phyloP scores from a whole-genome alignment of 2,113 vertebrate species.

The Urocolius indicus region DNA sequence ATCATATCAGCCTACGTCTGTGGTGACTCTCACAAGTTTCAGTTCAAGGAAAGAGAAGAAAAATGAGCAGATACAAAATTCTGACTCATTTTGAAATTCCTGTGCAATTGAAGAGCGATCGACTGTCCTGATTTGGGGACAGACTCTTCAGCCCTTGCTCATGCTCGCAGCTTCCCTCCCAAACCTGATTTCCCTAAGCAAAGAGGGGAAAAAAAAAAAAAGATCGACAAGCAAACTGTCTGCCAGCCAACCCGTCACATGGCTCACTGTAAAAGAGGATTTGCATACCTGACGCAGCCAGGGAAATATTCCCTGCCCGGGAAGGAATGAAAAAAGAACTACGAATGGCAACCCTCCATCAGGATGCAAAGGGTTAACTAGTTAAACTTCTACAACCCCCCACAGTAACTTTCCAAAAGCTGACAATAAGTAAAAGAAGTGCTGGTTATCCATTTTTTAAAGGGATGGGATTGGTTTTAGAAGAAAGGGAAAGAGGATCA shows the following conservation, averaged over 20 bases:
- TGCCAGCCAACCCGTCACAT: conserved; percentile 57
- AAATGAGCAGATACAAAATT: conserved; percentile 38
- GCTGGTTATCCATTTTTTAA: conserved; percentile 89
- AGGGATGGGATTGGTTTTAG: conserved; percentile 87
- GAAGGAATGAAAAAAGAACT: not conserved
- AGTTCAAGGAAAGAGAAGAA: conserved; percentile 53
- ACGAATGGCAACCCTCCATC: not conserved
- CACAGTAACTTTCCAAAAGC: conserved; percentile 82
- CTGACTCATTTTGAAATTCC: conserved; percentile 51
- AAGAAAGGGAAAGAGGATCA: conserved; percentile 96
- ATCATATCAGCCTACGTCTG: conserved; percentile 45
- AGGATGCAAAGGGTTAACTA: conserved; percentile 81
- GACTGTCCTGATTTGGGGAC: conserved; percentile 7
- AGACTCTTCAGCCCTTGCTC: not conserved
- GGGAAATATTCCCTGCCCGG: conserved; percentile 29
- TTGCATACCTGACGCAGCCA: conserved; percentile 70
- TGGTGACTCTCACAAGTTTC: conserved; percentile 65
- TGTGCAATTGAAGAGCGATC: not conserved
- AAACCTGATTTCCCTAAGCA: not conserved
- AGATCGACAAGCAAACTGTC: conserved; percentile 23
- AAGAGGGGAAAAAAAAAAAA: conserved; percentile 29
- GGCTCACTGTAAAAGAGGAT: conserved; percentile 62
- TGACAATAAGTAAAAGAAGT: conserved; percentile 87
- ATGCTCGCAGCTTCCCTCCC: not conserved
- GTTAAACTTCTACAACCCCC: conserved; percentile 84